Evolutionary conservation across 2,797 vertebrate genomes (phyloP).

Genomic region (Scolopax bukidnonensis): DNA sequence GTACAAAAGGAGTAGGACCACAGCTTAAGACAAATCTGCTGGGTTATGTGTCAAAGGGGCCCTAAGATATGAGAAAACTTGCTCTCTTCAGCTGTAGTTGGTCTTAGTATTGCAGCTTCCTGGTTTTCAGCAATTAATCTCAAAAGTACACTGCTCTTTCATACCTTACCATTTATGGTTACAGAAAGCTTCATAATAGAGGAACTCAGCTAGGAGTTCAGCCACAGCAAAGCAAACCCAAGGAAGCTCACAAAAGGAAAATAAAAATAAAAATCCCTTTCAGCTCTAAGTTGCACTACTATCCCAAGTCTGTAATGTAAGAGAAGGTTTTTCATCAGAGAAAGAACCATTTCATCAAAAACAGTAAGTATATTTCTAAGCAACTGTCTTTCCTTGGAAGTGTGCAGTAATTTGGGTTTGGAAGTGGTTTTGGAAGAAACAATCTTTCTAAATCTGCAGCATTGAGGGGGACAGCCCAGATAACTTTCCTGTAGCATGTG

Average conservation of each 20-base stretch:
- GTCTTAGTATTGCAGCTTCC: neutral
- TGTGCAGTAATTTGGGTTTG: neutral
- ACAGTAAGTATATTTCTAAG: conserved; percentile 70
- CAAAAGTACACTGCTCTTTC: conserved; percentile 52
- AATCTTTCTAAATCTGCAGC: neutral
- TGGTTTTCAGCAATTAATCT: conserved; percentile 55
- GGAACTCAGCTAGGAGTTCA: conserved; percentile 46
- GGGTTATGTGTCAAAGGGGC: neutral
- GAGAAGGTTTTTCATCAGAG: neutral
- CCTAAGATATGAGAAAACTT: neutral
- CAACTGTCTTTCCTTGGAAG: neutral
- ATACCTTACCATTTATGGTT: conserved; percentile 84
- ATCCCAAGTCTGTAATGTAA: neutral
- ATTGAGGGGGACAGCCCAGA: neutral
- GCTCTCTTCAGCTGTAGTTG: neutral
- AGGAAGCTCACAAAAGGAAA: neutral
- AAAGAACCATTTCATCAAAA: neutral
- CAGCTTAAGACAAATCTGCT: neutral
- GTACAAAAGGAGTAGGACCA: neutral
- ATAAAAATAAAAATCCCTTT: neutral
- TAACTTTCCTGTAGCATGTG: neutral
- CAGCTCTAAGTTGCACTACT: neutral
- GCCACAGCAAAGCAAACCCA: conserved; percentile 39
- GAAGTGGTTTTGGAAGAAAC: neutral
- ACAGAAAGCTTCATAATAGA: conserved; percentile 47